phyloP scores from a whole-genome alignment of 2,888 invertebrate species.

The Leucophenga maculata region DNA sequence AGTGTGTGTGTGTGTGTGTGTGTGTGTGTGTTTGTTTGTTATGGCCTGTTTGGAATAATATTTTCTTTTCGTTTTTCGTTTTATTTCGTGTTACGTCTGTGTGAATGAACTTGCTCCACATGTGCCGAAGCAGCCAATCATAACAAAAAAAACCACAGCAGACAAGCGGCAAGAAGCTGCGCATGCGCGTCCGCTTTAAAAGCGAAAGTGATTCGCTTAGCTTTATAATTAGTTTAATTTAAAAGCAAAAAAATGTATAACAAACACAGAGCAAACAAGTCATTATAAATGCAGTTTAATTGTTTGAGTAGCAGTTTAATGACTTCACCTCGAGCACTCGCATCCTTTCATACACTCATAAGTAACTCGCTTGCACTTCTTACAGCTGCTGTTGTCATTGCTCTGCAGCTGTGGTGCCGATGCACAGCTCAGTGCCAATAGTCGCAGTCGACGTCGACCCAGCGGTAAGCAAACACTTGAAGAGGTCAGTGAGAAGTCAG shows the following conservation, averaged over 20 bases:
- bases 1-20: neutral
- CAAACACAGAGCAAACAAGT: constrained; percentile 12
- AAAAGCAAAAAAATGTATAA: constrained; percentile 35
- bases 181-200: constrained; percentile 38
- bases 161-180: constrained; percentile 10
- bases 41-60: too few relatives aligned
- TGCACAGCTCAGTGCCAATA: constrained; percentile 46
- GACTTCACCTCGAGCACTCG: constrained; percentile 35
- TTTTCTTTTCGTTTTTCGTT: too few relatives aligned
- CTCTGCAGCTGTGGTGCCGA: constrained; percentile 31
- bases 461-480: constrained; percentile 48
- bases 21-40: neutral
- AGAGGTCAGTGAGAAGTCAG: constrained; percentile 53
- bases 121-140: constrained; percentile 7
- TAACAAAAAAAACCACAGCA: neutral
- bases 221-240: constrained; percentile 59
- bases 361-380: constrained; percentile 27
- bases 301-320: constrained; percentile 9
- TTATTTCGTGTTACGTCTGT: neutral
- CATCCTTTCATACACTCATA: constrained; percentile 23
- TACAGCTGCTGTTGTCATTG: constrained; percentile 33
- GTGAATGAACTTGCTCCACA: constrained; percentile 46
- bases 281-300: constrained; percentile 14
- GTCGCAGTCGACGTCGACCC: constrained; percentile 59
- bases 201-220: constrained; percentile 58